These are phyloP conservation scores for Stomorhina lunata DNA, from an alignment of 2,888 invertebrate genomes.

Conservation along the genomic window DNA sequence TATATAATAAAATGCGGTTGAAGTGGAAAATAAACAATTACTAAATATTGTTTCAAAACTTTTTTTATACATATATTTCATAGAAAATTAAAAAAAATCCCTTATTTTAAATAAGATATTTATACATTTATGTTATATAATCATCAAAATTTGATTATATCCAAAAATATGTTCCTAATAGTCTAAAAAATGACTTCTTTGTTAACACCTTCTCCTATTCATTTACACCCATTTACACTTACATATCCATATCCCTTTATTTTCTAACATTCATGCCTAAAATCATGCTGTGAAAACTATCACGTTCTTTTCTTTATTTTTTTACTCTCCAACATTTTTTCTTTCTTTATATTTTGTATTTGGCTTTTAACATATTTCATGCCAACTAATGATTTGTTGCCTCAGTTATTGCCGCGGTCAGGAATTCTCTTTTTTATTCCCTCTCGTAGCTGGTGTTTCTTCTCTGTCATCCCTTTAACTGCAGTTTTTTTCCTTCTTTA, in stretches of 20 bases:
- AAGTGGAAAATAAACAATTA: too few species aligned
- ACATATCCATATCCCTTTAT: too few species aligned
- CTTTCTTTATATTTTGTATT: constrained; percentile 63
- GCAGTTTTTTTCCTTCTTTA: background rate
- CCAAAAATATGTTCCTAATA: constrained; percentile 7
- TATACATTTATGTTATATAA: background rate
- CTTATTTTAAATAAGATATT: background rate
- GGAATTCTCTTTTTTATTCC: constrained; percentile 36
- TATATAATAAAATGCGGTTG: background rate
- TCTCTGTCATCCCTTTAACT: background rate
- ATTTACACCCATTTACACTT: background rate
- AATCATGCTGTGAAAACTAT: constrained; percentile 46
- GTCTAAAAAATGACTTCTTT: background rate
- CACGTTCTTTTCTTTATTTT: constrained; percentile 31
- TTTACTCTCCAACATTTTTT: background rate
- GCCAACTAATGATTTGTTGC: constrained; percentile 76
- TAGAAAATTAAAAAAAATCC: too few species aligned
- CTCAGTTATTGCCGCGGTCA: constrained; percentile 63
- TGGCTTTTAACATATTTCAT: constrained; percentile 74
- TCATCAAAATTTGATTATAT: constrained; percentile 39
- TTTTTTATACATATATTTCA: too few species aligned
- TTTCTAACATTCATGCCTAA: background rate
- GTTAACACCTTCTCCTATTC: background rate
- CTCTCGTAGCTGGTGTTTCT: background rate
- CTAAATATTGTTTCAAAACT: too few species aligned